phyloP scores from a whole-genome alignment of 1,140 invertebrate species.

The Drosophila rufa region DNA sequence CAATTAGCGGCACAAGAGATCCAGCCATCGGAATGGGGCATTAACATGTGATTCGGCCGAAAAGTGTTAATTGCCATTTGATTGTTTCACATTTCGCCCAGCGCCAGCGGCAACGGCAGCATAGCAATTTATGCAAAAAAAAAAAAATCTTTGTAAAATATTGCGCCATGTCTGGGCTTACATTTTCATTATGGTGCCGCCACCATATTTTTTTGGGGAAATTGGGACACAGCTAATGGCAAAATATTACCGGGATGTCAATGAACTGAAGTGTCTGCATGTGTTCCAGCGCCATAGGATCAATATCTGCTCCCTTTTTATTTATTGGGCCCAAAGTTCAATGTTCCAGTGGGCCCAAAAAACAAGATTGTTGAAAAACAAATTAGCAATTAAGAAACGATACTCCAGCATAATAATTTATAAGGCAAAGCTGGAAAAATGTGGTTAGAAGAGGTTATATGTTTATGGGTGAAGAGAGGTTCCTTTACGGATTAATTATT shows the following conservation, averaged over 20 bases:
- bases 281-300: conserved; percentile 28
- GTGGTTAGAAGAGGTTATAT: background rate
- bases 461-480: too few relatives aligned
- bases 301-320: conserved; percentile 20
- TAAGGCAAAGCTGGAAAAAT: background rate
- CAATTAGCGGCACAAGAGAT: conserved; percentile 47
- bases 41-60: conserved; percentile 36
- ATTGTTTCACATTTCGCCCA: conserved; percentile 44
- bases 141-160: conserved; percentile 37
- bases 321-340: conserved; percentile 73
- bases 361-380: conserved; percentile 51
- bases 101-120: background rate
- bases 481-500: background rate
- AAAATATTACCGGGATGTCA: conserved; percentile 77
- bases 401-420: conserved; percentile 1
- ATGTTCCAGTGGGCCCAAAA: conserved; percentile 24
- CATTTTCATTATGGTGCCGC: conserved; percentile 66
- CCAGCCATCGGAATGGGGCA: conserved; percentile 45
- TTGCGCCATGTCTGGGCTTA: conserved; percentile 50
- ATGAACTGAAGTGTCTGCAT: conserved; percentile 78
- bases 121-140: conserved; percentile 52
- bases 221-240: conserved; percentile 61
- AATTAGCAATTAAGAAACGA: conserved; percentile 55
- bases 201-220: conserved; percentile 53
- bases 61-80: conserved; percentile 66